Conservation (phyloP, 2,113 vertebrate genomes). For the Caranx ignobilis region DNA sequence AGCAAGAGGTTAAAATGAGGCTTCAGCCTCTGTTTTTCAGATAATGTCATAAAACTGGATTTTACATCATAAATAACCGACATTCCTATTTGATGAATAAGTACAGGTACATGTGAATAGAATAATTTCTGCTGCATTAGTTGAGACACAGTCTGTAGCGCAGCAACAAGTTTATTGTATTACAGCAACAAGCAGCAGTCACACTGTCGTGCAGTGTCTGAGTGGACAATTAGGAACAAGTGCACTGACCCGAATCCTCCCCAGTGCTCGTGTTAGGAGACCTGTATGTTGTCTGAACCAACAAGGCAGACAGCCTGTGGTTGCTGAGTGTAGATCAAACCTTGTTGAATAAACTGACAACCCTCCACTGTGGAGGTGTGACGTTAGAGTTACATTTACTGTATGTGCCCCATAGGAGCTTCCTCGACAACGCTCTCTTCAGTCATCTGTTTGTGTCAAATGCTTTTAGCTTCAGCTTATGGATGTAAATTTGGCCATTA, state of each 20-base stretch:
- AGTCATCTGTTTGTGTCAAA: slow-evolving; percentile 49
- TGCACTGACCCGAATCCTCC: too few species aligned
- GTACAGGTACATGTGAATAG: not conserved
- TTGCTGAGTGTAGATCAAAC: not conserved
- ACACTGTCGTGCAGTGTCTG: not conserved
- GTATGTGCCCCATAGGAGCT: not conserved
- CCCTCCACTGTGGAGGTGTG: not conserved
- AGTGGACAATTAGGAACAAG: not conserved
- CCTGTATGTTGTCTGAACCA: not conserved
- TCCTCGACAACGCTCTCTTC: slow-evolving; percentile 32
- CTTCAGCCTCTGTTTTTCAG: not conserved
- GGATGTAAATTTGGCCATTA: slow-evolving; percentile 73
- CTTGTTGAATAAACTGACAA: not conserved
- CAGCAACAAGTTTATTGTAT: not conserved
- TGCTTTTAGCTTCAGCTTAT: slow-evolving; percentile 66
- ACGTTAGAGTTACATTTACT: not conserved
- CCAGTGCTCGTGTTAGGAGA: not conserved
- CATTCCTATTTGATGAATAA: not conserved
- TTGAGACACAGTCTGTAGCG: not conserved
- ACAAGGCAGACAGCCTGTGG: not conserved
- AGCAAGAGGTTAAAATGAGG: not conserved
- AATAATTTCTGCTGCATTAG: not conserved
- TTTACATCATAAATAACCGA: not conserved
- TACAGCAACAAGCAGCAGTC: not conserved
- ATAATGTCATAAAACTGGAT: not conserved